Base-by-base conservation (phyloP, 2,888 invertebrate species). In the Drosophila cracens region DNA sequence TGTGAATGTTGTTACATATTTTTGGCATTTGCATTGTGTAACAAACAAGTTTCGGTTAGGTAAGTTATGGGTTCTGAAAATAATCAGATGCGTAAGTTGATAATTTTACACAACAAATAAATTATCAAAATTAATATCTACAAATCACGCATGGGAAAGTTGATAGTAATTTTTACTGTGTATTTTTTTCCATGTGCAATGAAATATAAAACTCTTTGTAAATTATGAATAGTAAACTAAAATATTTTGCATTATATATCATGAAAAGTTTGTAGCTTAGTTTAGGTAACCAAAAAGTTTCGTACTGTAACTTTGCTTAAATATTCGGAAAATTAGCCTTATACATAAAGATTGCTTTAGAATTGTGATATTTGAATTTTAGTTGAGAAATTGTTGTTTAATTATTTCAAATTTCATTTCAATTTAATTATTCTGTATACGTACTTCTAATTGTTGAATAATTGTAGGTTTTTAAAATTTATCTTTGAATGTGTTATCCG, bases 371-470 rank as follows among this genome's bases (percentile, higher is more conserved):
- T 70, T 16, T 38, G 16, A 31, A 65, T 38, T 62, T 51, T 3
- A 21, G n/a, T 34, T 40, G 33, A 31, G 62, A 59, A 36, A 51
- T 53, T 16, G 48, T 63, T 53, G 21, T 11, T 54, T 31, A 49
- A 48, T 66, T 59, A 38, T 57, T 31, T n/a, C 0, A 51, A 49
- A 31, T 18, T 43, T n/a, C 0, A 64, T 56, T 46, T 40, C 25
- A 49, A 49, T 33, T 36, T 13, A 46, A 53, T 65, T n/a, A 76
- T 76, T 56, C 70, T 71, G 65, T 66, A 82, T 90, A 84, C 90
- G 70, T 84, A 84, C 84, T 85, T 76, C 65, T 21, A 52, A 29
- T 46, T 52, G 40, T 51, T 57, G 27, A 40, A 27, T 21, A 21
- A 10, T 29, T 58, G 13, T 13, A 1, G 27, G 38, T 29, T 40